phyloP scores from a whole-genome alignment of 2,797 vertebrate species.

The Coreius guichenoti region DNA sequence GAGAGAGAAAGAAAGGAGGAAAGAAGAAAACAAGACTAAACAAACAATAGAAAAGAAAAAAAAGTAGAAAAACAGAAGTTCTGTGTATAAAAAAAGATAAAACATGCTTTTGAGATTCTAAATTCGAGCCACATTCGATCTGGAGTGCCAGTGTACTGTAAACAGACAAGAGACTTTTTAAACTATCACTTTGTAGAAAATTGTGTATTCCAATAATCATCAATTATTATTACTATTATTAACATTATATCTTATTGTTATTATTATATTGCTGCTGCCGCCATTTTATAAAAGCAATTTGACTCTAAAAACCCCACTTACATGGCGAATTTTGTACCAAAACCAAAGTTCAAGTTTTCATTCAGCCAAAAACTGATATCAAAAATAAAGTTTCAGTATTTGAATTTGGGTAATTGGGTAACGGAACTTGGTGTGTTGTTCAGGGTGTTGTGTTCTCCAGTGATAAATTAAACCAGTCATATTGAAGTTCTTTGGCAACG shows the following conservation, averaged over 20 bases:
- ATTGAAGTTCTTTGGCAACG: background rate
- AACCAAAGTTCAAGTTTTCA: background rate
- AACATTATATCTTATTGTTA: background rate
- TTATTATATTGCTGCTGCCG: background rate
- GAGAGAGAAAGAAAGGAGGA: slow-evolving; percentile 1
- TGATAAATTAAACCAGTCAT: background rate
- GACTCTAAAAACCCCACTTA: background rate
- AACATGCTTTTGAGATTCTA: background rate
- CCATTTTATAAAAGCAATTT: background rate
- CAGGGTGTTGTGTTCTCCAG: background rate
- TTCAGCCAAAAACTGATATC: background rate
- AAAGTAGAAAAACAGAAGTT: background rate
- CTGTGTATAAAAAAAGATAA: background rate
- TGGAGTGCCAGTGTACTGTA: background rate
- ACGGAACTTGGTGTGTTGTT: background rate
- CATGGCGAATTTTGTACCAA: background rate
- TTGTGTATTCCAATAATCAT: background rate
- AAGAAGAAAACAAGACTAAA: background rate
- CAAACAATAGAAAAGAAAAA: background rate
- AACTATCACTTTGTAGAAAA: background rate
- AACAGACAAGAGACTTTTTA: background rate
- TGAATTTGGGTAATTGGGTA: background rate
- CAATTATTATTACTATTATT: background rate
- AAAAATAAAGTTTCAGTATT: background rate
- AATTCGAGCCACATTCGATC: background rate